Evolutionary conservation across 2,888 invertebrate genomes (phyloP).

Genomic region (Phyllotreta striolata): DNA sequence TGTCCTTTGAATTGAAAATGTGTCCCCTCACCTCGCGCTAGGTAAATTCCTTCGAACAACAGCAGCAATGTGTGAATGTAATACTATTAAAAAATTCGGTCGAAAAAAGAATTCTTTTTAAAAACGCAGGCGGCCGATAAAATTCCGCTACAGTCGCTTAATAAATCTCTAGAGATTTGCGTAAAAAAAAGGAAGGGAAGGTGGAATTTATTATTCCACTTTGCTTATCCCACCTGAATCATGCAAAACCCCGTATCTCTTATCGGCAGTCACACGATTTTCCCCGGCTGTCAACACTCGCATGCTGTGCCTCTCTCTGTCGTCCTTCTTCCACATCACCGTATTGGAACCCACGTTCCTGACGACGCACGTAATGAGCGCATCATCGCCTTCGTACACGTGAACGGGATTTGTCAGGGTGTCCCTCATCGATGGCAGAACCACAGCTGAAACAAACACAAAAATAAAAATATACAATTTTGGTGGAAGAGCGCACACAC

Average conservation of each 20-base stretch:
- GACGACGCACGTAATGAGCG: slow-evolving; percentile 82
- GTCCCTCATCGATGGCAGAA: slow-evolving; percentile 62
- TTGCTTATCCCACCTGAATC: slow-evolving; percentile 71
- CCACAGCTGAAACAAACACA: slow-evolving; percentile 34
- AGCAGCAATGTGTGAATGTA: too few relatives aligned
- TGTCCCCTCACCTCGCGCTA: too few relatives aligned
- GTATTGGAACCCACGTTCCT: slow-evolving; percentile 74
- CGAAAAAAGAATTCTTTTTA: too few relatives aligned
- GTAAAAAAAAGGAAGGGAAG: slow-evolving; percentile 14
- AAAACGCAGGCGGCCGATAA: slow-evolving; percentile 5
- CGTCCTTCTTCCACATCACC: slow-evolving; percentile 79
- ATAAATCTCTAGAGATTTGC: slow-evolving; percentile 22
- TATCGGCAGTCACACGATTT: slow-evolving; percentile 77
- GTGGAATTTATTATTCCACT: slow-evolving; percentile 29
- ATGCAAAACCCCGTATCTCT: slow-evolving; percentile 76
- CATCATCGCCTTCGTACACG: slow-evolving; percentile 77
- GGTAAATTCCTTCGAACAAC: too few relatives aligned
- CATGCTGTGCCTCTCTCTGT: slow-evolving; percentile 65
- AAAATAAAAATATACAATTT: slow-evolving; percentile 1
- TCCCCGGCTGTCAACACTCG: slow-evolving; percentile 78
- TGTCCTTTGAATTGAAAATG: not conserved
- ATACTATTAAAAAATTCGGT: too few relatives aligned
- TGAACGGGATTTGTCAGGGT: slow-evolving; percentile 64
- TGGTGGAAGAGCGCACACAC: too few relatives aligned
- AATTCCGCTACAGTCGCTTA: slow-evolving; percentile 14